phyloP scores from a whole-genome alignment of 2,797 vertebrate species.

The Orestias chungarensis region DNA sequence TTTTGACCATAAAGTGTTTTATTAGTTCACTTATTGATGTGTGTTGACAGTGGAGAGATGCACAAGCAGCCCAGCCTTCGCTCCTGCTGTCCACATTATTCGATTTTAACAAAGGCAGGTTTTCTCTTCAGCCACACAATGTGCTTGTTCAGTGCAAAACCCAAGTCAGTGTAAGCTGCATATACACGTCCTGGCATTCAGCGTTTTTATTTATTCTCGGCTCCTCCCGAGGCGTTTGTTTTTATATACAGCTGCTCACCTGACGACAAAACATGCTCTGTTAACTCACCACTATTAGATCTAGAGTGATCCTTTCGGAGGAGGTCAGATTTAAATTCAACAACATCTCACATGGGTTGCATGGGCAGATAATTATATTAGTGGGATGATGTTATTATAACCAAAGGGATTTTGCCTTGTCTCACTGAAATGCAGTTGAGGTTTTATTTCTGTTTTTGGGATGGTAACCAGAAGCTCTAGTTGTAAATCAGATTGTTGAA shows the following conservation, averaged over 20 bases:
- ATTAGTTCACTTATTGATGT: slow-evolving; percentile 76
- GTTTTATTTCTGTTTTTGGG: too few species aligned
- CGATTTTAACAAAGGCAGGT: slow-evolving; percentile 71
- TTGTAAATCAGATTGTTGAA: too few species aligned
- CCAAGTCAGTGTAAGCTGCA: slow-evolving; percentile 45
- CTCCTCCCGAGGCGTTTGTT: slow-evolving; percentile 48
- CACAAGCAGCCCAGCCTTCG: slow-evolving; percentile 52
- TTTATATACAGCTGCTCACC: slow-evolving; percentile 31
- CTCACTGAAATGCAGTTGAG: too few species aligned
- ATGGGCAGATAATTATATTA: slow-evolving; percentile 12
- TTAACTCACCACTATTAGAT: slow-evolving; percentile 28
- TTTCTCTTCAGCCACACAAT: slow-evolving; percentile 61
- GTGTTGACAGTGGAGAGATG: slow-evolving; percentile 70
- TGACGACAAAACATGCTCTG: slow-evolving; percentile 53
- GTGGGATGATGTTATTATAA: slow-evolving; percentile 5
- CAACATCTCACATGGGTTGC: slow-evolving; percentile 17
- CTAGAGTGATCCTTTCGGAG: slow-evolving; percentile 13
- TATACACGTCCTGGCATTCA: slow-evolving; percentile 55
- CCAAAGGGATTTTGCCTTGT: slow-evolving; percentile 39
- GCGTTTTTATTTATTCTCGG: slow-evolving; percentile 61
- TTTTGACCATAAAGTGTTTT: slow-evolving; percentile 67
- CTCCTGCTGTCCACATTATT: slow-evolving; percentile 71
- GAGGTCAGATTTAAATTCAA: slow-evolving; percentile 42
- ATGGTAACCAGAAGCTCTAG: too few species aligned
- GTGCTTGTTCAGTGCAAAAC: slow-evolving; percentile 57